Evolutionary conservation across 2,113 vertebrate genomes (phyloP), one percentile per base, ranked within the genome.

Genomic region (Phalacrocorax carbo): DNA sequence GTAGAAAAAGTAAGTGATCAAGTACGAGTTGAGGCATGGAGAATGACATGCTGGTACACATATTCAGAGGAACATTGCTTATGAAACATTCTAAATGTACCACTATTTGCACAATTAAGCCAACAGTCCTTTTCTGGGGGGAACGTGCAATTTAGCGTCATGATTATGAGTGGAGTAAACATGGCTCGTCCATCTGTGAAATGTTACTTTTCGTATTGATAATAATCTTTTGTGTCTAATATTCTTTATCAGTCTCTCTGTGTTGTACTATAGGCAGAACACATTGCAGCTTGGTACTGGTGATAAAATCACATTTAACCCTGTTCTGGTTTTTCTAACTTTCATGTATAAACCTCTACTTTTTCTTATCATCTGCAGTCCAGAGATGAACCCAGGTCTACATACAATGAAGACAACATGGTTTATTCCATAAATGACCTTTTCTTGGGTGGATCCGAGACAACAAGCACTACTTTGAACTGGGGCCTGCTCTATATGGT

Each of bases 391-490:
- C 82, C 96, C 10, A 71, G 78, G 20, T 96, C 97, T 20, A 97
- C 96, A 6, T 98, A 98, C 86, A 93, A 91, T 13, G 98, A 98
- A 77, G 96, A 98, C 15, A 98, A 98, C 80, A 93, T 98, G 97
- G 36, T 97, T 71, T 78, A 97, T 76, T 96, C 96, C 42, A 94
- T 98, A 64, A 93, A 92, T 2, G 98, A 98, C 76, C 97, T 98
- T 65, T 98, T 98, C 90, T 71, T 98, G 72, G 98, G 98, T 46
- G 98, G 98, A 75, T 98, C 97, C 2, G 98, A 98, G 81, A 98
- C 98, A 34, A 98, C 93, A 2, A 88, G 97, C 49, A 98, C 97
- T 48, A 98, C 98, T 36, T 94, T 98, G 84, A 84, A 61, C 91
- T 98, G 98, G 98, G 98, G 68, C 3, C 72, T 99, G 40, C 84